phyloP scores from a whole-genome alignment of 2,113 vertebrate genomes.

The Octodon degus region DNA sequence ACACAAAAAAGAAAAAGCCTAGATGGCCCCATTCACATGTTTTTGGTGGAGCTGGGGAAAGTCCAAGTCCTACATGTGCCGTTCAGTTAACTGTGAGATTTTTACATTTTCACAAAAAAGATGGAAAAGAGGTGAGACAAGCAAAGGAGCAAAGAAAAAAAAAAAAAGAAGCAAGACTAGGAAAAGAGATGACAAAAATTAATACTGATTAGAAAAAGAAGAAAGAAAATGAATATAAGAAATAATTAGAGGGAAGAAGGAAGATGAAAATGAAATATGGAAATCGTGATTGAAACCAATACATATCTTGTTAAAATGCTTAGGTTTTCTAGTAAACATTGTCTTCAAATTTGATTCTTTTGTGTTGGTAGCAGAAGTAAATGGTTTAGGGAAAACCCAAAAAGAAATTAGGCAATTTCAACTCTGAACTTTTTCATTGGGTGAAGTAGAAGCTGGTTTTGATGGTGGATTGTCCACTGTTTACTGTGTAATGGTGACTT shows the following conservation, averaged over 20 bases:
- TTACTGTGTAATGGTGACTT: slow-evolving; percentile 74
- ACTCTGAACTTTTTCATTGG: slow-evolving; percentile 62
- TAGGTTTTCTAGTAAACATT: slow-evolving; percentile 75
- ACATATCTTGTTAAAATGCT: slow-evolving; percentile 77
- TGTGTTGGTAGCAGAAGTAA: slow-evolving; percentile 73
- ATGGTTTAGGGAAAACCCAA: slow-evolving; percentile 65
- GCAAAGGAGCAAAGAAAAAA: not conserved
- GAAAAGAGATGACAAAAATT: not conserved
- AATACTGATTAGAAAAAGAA: not conserved
- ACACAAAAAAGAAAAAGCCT: slow-evolving; percentile 86
- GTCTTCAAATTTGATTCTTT: slow-evolving; percentile 60
- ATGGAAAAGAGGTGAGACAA: not conserved
- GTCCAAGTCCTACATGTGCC: slow-evolving; percentile 77
- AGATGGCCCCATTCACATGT: slow-evolving; percentile 86
- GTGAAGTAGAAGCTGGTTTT: slow-evolving; percentile 48
- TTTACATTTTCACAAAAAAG: slow-evolving; percentile 77
- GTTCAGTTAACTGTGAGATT: slow-evolving; percentile 81
- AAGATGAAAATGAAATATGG: not conserved
- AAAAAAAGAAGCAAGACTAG: not conserved
- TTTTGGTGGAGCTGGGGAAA: slow-evolving; percentile 82
- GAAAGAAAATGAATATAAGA: not conserved
- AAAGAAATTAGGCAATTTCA: slow-evolving; percentile 78
- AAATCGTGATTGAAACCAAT: slow-evolving; percentile 48
- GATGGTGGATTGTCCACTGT: slow-evolving; percentile 53
- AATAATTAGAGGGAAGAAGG: not conserved